phyloP scores from a whole-genome alignment of 64 coral and sea anemone genomes.

The Catalaphyllia jardinei region DNA sequence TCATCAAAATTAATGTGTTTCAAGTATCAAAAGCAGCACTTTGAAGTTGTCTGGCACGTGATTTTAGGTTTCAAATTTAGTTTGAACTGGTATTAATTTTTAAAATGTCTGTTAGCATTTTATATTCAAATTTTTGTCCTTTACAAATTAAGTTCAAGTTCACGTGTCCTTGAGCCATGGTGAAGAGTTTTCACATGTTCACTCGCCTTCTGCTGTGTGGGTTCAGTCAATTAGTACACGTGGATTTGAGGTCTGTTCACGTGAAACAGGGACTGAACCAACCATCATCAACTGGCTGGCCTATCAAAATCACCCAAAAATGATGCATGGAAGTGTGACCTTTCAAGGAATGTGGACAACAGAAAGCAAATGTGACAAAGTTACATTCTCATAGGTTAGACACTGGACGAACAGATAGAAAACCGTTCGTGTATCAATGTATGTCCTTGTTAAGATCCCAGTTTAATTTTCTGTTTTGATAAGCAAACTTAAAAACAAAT shows the following conservation, averaged over 20 bases:
- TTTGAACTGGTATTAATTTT: background rate
- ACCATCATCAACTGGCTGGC: constrained; percentile 49
- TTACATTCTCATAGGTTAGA: background rate
- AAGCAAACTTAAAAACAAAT: no score
- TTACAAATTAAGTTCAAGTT: background rate
- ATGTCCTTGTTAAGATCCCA: no score
- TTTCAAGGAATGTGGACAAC: constrained; percentile 31
- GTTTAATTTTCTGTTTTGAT: background rate
- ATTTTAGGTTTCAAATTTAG: background rate
- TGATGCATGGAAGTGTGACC: background rate
- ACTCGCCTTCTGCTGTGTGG: constrained; percentile 23
- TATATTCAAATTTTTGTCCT: background rate
- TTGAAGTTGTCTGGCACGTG: no score
- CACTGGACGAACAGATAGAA: background rate
- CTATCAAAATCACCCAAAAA: background rate
- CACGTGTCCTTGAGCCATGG: background rate
- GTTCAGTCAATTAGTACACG: background rate
- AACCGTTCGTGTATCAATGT: background rate
- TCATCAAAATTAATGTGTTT: no score
- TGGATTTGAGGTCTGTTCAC: constrained; percentile 19
- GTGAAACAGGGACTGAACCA: constrained; percentile 9
- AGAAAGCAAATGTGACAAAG: constrained; percentile 35
- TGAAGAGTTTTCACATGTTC: background rate
- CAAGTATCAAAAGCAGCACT: no score
- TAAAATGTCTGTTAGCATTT: background rate